phyloP scores from a whole-genome alignment of 1,140 invertebrate genomes.

The Arctopsyche grandis region DNA sequence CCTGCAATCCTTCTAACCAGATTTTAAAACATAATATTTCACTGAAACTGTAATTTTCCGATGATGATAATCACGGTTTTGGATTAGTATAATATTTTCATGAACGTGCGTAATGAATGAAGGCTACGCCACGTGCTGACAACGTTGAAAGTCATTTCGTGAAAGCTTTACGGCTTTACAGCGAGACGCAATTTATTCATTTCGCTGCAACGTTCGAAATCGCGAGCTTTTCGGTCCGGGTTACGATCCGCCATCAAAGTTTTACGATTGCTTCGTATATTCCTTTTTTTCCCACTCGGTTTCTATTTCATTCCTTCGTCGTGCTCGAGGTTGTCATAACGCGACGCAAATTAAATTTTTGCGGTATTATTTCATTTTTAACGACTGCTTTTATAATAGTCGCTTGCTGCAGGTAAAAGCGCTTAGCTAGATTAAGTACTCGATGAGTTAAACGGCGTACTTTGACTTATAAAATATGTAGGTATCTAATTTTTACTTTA shows the following conservation, averaged over 20 bases:
- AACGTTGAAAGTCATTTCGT: not conserved
- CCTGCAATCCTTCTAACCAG: too few species aligned
- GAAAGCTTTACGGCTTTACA: constrained; percentile 3
- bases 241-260: constrained; percentile 4
- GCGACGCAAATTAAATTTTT: constrained; percentile 3
- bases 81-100: not conserved
- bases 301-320: not conserved
- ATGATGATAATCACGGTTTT: not conserved
- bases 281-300: not conserved
- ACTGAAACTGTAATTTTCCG: not conserved
- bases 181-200: constrained; percentile 14
- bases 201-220: constrained; percentile 1
- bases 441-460: too few species aligned
- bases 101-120: constrained; percentile 7
- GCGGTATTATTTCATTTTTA: not conserved
- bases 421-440: too few species aligned
- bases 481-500: too few species aligned
- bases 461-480: too few species aligned
- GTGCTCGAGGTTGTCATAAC: not conserved
- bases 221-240: constrained; percentile 10
- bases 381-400: not conserved
- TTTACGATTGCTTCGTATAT: constrained; percentile 18
- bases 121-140: not conserved
- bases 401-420: not conserved
- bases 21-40: not conserved